Evolutionary conservation across 2,797 vertebrate species (phyloP), one percentile per base, ranked within the genome.

Genomic region (Salmo trutta): DNA sequence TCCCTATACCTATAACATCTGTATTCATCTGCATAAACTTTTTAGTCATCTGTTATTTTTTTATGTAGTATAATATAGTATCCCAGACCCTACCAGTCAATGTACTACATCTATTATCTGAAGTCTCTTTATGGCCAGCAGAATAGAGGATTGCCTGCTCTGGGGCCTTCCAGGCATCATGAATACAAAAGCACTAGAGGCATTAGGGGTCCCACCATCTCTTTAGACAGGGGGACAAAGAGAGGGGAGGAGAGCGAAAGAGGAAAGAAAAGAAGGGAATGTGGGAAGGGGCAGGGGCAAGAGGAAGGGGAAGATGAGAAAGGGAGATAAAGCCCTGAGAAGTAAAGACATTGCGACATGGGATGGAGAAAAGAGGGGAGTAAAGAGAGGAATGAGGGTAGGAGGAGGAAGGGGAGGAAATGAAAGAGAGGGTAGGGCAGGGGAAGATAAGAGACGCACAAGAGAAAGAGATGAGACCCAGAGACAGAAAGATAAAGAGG

Each of bases 101-200:
- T 85, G 83, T 82, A 68, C 59, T 83, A 19, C 59, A 7, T 86
- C 84, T 75, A 79, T 85, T 87, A 86, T 79, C 86, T 88, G 15
- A 17, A 56, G 24, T 51, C 17, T 21, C 54, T 74, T 90, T 88
- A 77, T 82, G 85, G 91, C 90, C 89, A 81, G 87, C 73, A 76
- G 79, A 47, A 86, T 90, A 90, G 89, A 84, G 84, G 87, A 86
- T 83, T 84, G 88, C 88, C 84, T 84, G 82, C 86, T 85, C 36
- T 19, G 41, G 83, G 78, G 84, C 82, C 85, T 85, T 83, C 47
- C 82, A 87, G 88, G 86, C 84, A 84, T 89, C 85, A 90, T 90
- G 91, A 91, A 92, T 91, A 87, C 87, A 82, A 91, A 93, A 89
- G 88, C 86, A 83, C 90, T 16, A 88, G 87, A 86, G 84, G 89